Conservation (phyloP, 2,113 vertebrate genomes). For the Todiramphus saurophagus region DNA sequence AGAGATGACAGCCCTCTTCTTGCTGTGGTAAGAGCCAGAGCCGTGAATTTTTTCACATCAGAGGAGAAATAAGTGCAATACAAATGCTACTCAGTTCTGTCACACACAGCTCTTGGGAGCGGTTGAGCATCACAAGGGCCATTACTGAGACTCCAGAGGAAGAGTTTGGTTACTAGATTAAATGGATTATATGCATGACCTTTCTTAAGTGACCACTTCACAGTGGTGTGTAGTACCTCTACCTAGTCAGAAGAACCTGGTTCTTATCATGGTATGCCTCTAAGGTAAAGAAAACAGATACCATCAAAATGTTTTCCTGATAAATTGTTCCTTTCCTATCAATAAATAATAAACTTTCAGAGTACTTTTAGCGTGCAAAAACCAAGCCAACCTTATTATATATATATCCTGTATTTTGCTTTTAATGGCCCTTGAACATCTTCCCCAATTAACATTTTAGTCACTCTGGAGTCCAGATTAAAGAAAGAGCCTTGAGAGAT, state of each 20-base stretch:
- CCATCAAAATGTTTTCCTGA: not conserved
- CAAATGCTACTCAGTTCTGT: not conserved
- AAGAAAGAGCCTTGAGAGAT: not conserved
- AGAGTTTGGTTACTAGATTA: not conserved
- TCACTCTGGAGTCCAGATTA: not conserved
- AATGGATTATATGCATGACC: not conserved
- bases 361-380: not conserved
- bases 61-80: not conserved
- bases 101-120: not conserved
- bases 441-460: not conserved
- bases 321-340: not conserved
- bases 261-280: not conserved
- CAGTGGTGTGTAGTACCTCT: not conserved
- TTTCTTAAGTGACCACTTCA: not conserved
- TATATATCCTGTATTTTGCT: not conserved
- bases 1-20: not conserved
- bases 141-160: not conserved
- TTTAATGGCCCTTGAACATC: not conserved
- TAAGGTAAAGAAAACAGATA: not conserved
- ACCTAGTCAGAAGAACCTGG: not conserved
- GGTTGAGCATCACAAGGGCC: not conserved
- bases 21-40: not conserved
- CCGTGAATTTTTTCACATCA: not conserved
- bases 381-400: not conserved
- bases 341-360: not conserved